A percentile compares a stretch with the other conserved stretches of the same genome.
These are phyloP conservation scores for Python bivittatus DNA, from an alignment of 2,113 vertebrate species.

Conservation along the genomic window DNA sequence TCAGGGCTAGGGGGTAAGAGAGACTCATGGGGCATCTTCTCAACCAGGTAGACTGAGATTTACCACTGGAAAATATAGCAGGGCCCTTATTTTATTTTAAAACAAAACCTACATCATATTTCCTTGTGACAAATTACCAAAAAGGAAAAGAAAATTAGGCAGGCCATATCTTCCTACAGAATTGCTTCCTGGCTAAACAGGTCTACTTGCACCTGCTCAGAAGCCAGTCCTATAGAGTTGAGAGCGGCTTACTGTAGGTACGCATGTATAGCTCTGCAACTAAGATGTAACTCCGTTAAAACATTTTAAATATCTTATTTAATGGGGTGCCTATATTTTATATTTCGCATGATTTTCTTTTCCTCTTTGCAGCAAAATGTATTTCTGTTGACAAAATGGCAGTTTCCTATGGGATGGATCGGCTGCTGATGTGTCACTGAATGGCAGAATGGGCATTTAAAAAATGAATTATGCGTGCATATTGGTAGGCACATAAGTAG, in stretches of 20 bases:
- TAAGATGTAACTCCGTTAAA: background rate
- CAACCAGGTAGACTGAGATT: background rate
- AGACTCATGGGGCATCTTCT: background rate
- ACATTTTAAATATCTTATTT: background rate
- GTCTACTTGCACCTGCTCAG: background rate
- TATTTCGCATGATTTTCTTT: background rate
- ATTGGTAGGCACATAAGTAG: background rate
- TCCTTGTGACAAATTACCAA: background rate
- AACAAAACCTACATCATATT: background rate
- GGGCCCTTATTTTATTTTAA: background rate
- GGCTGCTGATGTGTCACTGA: background rate
- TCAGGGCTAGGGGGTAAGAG: background rate
- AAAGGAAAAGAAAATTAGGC: background rate
- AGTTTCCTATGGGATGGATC: background rate
- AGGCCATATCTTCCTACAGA: background rate
- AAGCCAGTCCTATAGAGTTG: background rate
- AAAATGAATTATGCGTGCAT: background rate
- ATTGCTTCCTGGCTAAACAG: background rate
- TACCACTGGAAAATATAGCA: background rate
- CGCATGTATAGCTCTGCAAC: background rate
- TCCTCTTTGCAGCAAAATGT: background rate
- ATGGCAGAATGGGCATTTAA: background rate
- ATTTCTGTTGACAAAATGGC: background rate
- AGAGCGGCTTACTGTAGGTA: background rate
- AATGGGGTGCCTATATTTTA: background rate